Percentiles rank a stretch among this genome's conserved stretches.
These are phyloP conservation scores for Ctenopoma kingsleyae DNA, from an alignment of 2,797 vertebrate genomes.

Conservation along the genomic window DNA sequence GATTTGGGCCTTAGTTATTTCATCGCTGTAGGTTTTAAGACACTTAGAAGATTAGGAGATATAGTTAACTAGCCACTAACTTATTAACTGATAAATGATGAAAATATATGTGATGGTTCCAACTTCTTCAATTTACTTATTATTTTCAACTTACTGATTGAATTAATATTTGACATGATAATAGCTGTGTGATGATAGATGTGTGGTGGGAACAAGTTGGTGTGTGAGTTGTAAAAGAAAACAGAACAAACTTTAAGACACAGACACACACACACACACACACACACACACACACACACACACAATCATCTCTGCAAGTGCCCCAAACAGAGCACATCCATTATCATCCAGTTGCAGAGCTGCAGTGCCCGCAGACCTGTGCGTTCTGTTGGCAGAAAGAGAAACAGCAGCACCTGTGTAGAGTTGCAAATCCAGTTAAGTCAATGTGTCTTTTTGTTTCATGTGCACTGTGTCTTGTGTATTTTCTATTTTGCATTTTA, in stretches of 20 bases:
- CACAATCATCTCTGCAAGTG: background rate
- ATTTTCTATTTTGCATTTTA: conserved; percentile 4
- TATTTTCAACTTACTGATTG: no score
- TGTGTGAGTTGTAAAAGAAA: background rate
- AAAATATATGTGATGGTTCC: no score
- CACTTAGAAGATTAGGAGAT: background rate
- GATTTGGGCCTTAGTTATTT: background rate
- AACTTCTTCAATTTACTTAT: no score
- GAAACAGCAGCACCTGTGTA: background rate
- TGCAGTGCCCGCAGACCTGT: conserved; percentile 23
- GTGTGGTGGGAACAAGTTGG: background rate
- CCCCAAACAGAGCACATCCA: background rate
- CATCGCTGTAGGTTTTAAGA: background rate
- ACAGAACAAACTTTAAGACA: no score
- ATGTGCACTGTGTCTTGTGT: conserved; percentile 1
- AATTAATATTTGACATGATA: background rate
- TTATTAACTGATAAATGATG: no score
- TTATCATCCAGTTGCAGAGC: conserved; percentile 11
- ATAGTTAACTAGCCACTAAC: background rate
- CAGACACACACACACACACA: no score
- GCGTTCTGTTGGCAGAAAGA: conserved; percentile 14
- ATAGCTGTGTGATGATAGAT: no score
- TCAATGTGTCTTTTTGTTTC: background rate
- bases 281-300: background rate
- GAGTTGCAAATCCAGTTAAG: conserved; percentile 9